Base-by-base conservation (phyloP, 2,113 vertebrate genomes). In the Elephantulus edwardii region DNA sequence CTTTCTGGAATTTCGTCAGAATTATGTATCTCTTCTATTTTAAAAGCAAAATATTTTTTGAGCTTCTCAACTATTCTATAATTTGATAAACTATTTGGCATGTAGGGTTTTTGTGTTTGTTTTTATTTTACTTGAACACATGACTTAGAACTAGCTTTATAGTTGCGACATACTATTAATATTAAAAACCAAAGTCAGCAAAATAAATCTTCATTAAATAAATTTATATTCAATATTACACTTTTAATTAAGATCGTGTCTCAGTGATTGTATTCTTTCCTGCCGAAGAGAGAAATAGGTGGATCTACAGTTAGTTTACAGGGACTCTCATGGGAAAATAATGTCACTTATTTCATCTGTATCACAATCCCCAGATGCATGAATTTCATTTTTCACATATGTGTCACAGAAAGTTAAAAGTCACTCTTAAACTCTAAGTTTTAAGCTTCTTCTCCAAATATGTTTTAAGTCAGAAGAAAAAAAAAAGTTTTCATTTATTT, bases 1-100 rank as follows among this genome's bases (percentile, higher is more conserved):
- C 54, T 93, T 75, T 92, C 81, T 88, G 93, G 84, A 94, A 87
- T 92, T 84, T 78, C 82, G 87, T 71, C 28, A 88, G 44, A 92
- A 82, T 89, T 76, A 64, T 74, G 22, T n/a, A n/a, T n/a, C n/a
- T n/a, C 9, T 71, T 68, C 64, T 35, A 83, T 77, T 71, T 80
- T 83, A 71, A 86, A 70, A n/a, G 24, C 8, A 71, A 68, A 54
- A 14, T 68, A 13, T 13, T 58, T 89, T 64, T 50, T 44, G 83
- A 81, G n/a, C 30, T 56, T 89, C 86, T 84, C 56, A 75, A 82
- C 4, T 76, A 84, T 87, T 94, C 72, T 74, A 68, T 82, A 58
- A 58, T 84, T 87, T 48, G 35, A 85, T 91, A 54, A 89, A 89
- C 60, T 66, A 87, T 44, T 56, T 68, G 54, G 48, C 50, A 78